A percentile compares a stretch with the other conserved stretches of the same genome.
These are phyloP conservation scores for Ceyx margarethae DNA, from an alignment of 2,113 vertebrate species.

Conservation along the genomic window DNA sequence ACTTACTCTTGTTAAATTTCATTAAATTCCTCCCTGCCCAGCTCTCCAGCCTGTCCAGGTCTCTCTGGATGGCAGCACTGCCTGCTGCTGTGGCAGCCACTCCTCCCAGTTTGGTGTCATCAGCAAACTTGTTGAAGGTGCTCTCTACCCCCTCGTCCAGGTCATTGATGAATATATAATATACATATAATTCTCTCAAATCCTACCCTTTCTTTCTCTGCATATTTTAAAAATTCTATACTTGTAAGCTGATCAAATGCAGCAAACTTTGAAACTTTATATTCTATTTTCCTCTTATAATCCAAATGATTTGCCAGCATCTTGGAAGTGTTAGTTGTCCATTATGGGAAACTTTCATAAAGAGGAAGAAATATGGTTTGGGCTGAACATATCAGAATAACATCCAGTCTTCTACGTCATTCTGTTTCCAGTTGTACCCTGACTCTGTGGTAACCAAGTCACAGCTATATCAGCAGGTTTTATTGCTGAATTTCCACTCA, in stretches of 20 bases:
- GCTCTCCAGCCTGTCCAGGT: too few species aligned
- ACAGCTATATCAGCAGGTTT: background rate
- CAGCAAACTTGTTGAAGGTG: too few species aligned
- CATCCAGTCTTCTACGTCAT: background rate
- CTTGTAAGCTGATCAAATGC: background rate
- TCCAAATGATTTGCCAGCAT: background rate
- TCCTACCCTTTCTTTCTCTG: background rate
- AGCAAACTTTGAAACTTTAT: background rate
- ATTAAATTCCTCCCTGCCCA: too few species aligned
- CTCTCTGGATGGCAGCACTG: too few species aligned
- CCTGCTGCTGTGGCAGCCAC: too few species aligned
- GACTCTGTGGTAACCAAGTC: background rate
- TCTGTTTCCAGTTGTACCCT: background rate
- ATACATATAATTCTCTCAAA: background rate
- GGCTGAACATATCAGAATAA: background rate
- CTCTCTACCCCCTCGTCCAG: too few species aligned
- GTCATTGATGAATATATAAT: too few species aligned
- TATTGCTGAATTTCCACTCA: background rate
- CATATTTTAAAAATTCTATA: background rate
- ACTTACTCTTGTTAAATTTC: too few species aligned
- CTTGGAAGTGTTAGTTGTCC: background rate
- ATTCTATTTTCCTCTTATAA: background rate
- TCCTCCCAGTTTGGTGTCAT: too few species aligned
- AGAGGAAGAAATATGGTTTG: background rate
- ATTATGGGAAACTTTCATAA: background rate